These are phyloP conservation scores for Nematolebias whitei DNA, from an alignment of 2,113 vertebrate species.

Conservation along the genomic window DNA sequence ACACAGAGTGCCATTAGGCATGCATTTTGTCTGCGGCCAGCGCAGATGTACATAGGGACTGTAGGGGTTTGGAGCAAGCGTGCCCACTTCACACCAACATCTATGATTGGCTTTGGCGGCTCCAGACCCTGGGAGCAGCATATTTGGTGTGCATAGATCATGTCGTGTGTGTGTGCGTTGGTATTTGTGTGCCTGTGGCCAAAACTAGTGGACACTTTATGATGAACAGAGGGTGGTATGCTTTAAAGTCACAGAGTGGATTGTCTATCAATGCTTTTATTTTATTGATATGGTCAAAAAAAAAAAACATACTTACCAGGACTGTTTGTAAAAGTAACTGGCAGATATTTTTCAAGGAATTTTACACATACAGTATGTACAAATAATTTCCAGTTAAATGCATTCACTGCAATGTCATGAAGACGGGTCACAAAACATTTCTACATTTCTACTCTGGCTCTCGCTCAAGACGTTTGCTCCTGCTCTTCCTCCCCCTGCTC, in stretches of 20 bases:
- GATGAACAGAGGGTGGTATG: not conserved
- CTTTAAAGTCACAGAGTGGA: constrained; percentile 21
- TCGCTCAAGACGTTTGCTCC: too few relatives aligned
- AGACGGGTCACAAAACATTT: too few relatives aligned
- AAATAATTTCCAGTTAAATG: not conserved
- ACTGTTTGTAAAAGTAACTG: too few relatives aligned
- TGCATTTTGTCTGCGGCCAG: constrained; percentile 65
- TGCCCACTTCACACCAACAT: constrained; percentile 71
- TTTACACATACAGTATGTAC: too few relatives aligned
- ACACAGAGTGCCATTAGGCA: constrained; percentile 64
- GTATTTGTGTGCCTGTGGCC: constrained; percentile 16
- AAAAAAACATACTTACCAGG: too few relatives aligned
- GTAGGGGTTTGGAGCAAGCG: constrained; percentile 70
- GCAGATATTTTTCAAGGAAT: too few relatives aligned
- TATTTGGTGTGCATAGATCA: constrained; percentile 39
- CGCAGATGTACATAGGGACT: constrained; percentile 65
- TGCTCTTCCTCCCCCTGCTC: too few relatives aligned
- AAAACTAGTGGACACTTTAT: constrained; percentile 35
- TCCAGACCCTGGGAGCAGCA: constrained; percentile 59
- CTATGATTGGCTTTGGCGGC: constrained; percentile 71
- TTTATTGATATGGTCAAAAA: too few relatives aligned
- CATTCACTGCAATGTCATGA: too few relatives aligned
- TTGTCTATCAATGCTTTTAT: constrained; percentile 4
- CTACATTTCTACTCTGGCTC: too few relatives aligned
- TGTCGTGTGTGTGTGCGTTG: constrained; percentile 14